Percentiles rank a stretch among this genome's conserved stretches.
These are phyloP conservation scores for Drosophila mimica DNA, from an alignment of 2,888 invertebrate genomes.

Conservation along the genomic window DNA sequence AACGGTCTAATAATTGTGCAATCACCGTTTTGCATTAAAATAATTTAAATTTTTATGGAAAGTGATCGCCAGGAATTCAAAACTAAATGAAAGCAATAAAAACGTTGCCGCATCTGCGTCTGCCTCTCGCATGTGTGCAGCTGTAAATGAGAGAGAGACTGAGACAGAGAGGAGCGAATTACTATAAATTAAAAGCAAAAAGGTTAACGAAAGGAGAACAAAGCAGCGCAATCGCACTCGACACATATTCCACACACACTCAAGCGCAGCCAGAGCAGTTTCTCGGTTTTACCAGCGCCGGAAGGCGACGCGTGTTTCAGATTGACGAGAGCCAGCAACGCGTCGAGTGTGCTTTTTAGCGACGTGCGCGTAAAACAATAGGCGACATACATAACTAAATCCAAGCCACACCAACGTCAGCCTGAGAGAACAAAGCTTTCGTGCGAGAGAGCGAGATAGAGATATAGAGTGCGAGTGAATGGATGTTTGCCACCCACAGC, in stretches of 20 bases:
- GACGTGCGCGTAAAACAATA: constrained; percentile 67
- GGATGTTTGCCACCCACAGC: constrained; percentile 65
- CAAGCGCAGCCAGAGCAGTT: constrained; percentile 18
- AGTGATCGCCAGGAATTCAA: constrained; percentile 27
- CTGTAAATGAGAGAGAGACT: constrained; percentile 7
- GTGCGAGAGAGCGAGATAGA: constrained; percentile 26
- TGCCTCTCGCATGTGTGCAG: constrained; percentile 14
- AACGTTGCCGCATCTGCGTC: constrained; percentile 42
- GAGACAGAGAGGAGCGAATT: constrained; percentile 19
- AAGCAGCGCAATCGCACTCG: constrained; percentile 69
- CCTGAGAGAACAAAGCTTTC: constrained; percentile 19
- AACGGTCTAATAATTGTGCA: constrained; percentile 39
- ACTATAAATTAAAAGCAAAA: constrained; percentile 40
- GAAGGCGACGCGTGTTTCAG: constrained; percentile 67
- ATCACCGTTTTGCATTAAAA: constrained; percentile 26
- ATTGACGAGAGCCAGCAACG: constrained; percentile 76
- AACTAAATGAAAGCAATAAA: constrained; percentile 24
- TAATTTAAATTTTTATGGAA: constrained; percentile 15
- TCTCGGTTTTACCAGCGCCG: constrained; percentile 52
- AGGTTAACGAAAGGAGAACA: constrained; percentile 24
- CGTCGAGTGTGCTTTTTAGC: constrained; percentile 69
- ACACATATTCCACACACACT: constrained; percentile 50
- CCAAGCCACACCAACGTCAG: constrained; percentile 49
- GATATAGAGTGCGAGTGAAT: constrained; percentile 44
- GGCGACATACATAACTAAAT: constrained; percentile 55